Conservation (phyloP, 2,888 invertebrate species). For the Trissonchulus latispiculum region DNA sequence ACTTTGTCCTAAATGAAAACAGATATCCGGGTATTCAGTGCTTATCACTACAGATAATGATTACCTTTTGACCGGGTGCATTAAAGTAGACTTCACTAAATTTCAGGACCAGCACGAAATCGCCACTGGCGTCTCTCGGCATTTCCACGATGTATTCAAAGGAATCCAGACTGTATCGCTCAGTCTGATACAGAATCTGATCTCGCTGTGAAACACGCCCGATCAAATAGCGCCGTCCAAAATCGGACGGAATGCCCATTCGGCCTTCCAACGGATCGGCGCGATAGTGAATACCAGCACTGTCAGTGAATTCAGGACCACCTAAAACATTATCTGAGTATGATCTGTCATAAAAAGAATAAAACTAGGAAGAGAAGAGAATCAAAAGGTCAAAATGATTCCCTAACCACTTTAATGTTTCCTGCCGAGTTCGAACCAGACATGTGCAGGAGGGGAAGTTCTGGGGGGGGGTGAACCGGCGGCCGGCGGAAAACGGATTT, state of each 20-base stretch:
- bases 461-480: too few species aligned
- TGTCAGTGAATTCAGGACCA: conserved; percentile 76
- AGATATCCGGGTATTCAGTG: too few species aligned
- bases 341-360: too few species aligned
- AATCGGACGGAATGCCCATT: conserved; percentile 74
- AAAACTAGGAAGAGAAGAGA: too few species aligned
- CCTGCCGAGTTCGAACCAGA: too few species aligned
- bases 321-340: too few species aligned
- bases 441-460: too few species aligned
- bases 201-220: conserved; percentile 56
- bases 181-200: conserved; percentile 82
- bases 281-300: conserved; percentile 72
- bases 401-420: too few species aligned
- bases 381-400: too few species aligned
- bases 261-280: conserved; percentile 67
- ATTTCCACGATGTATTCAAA: conserved; percentile 74
- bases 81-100: conserved; percentile 97
- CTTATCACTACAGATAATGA: too few species aligned
- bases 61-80: conserved; percentile 76
- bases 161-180: conserved; percentile 81
- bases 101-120: conserved; percentile 85
- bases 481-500: too few species aligned
- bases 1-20: too few species aligned
- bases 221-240: conserved; percentile 77
- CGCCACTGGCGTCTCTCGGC: conserved; percentile 73